Conservation (phyloP, 2,113 vertebrate genomes). For the Ophiodon elongatus region DNA sequence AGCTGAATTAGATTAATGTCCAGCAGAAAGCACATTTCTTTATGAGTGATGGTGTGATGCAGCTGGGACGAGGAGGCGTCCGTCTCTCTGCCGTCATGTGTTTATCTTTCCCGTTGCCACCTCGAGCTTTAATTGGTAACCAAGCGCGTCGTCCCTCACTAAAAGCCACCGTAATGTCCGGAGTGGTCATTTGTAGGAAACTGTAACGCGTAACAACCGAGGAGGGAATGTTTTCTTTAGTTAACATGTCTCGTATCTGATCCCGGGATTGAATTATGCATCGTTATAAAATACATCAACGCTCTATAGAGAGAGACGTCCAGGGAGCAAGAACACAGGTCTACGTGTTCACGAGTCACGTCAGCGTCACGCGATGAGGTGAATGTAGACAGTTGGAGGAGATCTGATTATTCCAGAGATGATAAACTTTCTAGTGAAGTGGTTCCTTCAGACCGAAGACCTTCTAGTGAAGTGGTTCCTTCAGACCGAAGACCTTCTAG, state of each 20-base stretch:
- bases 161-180: conserved; percentile 48
- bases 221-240: conserved; percentile 58
- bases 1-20: conserved; percentile 1
- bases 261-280: conserved; percentile 16
- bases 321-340: not conserved
- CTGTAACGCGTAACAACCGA: too few species aligned
- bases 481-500: too few species aligned
- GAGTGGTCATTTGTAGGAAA: not conserved
- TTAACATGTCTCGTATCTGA: conserved; percentile 37
- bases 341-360: not conserved
- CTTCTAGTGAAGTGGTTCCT: too few species aligned
- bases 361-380: not conserved
- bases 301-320: not conserved
- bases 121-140: not conserved
- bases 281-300: conserved; percentile 4
- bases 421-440: too few species aligned
- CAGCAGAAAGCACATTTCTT: conserved; percentile 3
- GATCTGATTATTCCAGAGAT: too few species aligned
- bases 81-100: conserved; percentile 44
- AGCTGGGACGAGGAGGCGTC: conserved; percentile 55
- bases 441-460: too few species aligned
- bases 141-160: not conserved
- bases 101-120: conserved; percentile 48
- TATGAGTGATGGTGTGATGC: too few species aligned
- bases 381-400: not conserved